phyloP scores from a whole-genome alignment of 2,888 invertebrate species.

The Drosophila kanekoi region DNA sequence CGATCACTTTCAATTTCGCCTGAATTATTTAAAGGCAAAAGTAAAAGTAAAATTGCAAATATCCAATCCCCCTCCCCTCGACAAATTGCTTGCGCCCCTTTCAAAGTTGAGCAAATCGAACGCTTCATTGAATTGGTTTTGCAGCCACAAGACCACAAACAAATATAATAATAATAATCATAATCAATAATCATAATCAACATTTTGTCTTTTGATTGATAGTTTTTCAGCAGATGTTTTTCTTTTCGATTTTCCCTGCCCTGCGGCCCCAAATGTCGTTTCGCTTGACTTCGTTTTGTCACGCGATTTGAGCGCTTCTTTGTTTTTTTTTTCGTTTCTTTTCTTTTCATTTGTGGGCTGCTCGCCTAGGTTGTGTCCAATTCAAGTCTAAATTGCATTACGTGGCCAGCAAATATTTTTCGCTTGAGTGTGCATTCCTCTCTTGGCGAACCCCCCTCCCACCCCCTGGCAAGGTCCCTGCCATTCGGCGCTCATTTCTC shows the following conservation, averaged over 20 bases:
- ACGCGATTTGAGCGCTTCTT: slow-evolving; percentile 59
- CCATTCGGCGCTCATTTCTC: slow-evolving; percentile 58
- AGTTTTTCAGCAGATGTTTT: slow-evolving; percentile 58
- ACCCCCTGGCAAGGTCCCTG: background rate
- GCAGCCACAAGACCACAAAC: slow-evolving; percentile 36
- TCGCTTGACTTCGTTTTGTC: slow-evolving; percentile 70
- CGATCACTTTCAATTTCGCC: slow-evolving; percentile 28
- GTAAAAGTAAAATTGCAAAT: slow-evolving; percentile 51
- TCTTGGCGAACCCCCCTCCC: slow-evolving; percentile 1
- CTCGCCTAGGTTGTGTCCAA: slow-evolving; percentile 56
- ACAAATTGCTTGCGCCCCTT: background rate
- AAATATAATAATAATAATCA: slow-evolving; percentile 45
- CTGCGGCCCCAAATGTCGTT: slow-evolving; percentile 47
- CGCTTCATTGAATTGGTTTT: slow-evolving; percentile 48
- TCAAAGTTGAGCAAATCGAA: slow-evolving; percentile 10
- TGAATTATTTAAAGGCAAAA: slow-evolving; percentile 55
- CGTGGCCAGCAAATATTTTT: slow-evolving; percentile 62
- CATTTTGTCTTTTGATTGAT: slow-evolving; percentile 73
- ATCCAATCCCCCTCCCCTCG: background rate
- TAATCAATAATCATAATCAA: slow-evolving; percentile 69
- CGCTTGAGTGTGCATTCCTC: slow-evolving; percentile 59
- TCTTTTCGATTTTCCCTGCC: slow-evolving; percentile 19
- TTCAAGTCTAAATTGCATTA: slow-evolving; percentile 72
- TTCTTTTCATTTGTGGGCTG: slow-evolving; percentile 21
- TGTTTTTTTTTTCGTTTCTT: slow-evolving; percentile 3